A percentile compares a stretch with the other conserved stretches of the same genome.
Conservation (phyloP, 2,113 vertebrate species). For the Rana temporaria region DNA sequence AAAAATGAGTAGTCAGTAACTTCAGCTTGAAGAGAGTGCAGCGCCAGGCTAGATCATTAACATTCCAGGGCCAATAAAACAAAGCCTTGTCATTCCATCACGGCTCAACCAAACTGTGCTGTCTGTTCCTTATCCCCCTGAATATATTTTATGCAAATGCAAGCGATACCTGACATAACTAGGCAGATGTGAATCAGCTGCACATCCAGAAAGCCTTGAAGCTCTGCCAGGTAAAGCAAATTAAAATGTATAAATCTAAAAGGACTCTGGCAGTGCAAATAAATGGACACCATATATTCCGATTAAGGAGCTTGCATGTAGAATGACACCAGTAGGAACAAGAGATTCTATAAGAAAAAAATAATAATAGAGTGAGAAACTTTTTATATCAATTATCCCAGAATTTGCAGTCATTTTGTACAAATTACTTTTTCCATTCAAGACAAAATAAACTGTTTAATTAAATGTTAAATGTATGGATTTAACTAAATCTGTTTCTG, state of each 20-base stretch:
- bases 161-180: conserved; percentile 30
- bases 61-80: conserved; percentile 6
- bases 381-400: neutral
- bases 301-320: conserved; percentile 13
- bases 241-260: conserved; percentile 43
- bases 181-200: conserved; percentile 50
- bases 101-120: conserved; percentile 1
- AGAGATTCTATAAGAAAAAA: no score
- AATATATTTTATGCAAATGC: conserved; percentile 36
- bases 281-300: conserved; percentile 40
- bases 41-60: neutral
- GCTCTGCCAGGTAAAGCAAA: conserved; percentile 33
- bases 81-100: conserved; percentile 10
- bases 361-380: neutral
- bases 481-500: neutral
- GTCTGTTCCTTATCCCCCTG: neutral
- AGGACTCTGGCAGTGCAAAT: conserved; percentile 33
- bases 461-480: neutral
- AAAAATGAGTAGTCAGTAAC: no score
- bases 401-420: neutral
- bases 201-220: conserved; percentile 44
- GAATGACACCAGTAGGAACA: neutral
- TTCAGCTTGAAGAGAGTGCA: no score
- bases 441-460: neutral
- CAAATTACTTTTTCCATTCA: neutral